Base-by-base conservation (phyloP, 2,113 vertebrate species). In the Cryptotis parvus region DNA sequence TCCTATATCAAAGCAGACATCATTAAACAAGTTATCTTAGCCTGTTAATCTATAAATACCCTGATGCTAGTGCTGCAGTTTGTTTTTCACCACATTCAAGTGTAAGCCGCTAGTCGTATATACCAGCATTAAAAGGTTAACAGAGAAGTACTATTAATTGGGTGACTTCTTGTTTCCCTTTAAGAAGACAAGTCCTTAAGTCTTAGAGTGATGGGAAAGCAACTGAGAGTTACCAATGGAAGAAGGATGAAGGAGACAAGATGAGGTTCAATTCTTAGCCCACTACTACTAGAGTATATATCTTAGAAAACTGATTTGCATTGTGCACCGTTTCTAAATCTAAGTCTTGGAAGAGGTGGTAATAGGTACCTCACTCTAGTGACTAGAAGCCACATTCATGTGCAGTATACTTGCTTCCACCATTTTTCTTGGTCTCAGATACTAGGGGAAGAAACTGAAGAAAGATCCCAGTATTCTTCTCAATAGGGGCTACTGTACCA, bases 151-250 rank as follows among this genome's bases (percentile, higher is more conserved):
- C 52, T 12, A 90, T 26, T 22, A 45, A 1, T 74, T 74, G 52
- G 4, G 7, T 82, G 69, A 41, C 31, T 87, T 85, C 43, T 10
- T 26, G 68, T 92, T 75, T 77, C 27, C 63, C 26, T 87, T 69
- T 33, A 61, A 90, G 39, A 63, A 89, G 41, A 22, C 68, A 84
- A 52, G 87, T 35, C 82, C 41, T 81, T 12, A 87, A 80, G 82
- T 1, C 15, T 70, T 18, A 90, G 20, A 68, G 35, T 70, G 37
- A 70, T 43, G 45, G 14, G 45, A 49, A 90, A 78, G 16, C 31
- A 84, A 9, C 61, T 89, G 65, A 66, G 14, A 0, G 24, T 24
- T 78, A 52, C 43, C 29, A 61, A 69, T 78, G 61, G 20, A 80
- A 73, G 20, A 80, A 73, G 11, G n/a, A 58, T 76, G 41, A 65